Evolutionary conservation across 2,888 invertebrate species (phyloP).

Genomic region (Gastrophysa polygoni): DNA sequence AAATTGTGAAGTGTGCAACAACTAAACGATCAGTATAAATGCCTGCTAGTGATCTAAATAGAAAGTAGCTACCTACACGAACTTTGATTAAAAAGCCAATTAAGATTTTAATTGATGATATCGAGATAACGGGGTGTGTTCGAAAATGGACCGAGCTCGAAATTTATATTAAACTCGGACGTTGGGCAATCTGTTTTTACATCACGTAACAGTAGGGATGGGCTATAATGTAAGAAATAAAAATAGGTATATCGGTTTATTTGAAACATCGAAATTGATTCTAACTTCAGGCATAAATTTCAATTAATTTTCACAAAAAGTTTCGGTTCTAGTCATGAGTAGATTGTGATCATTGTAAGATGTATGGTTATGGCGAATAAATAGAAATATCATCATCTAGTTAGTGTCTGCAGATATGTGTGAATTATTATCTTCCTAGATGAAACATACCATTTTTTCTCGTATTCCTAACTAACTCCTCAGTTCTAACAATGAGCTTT

Average conservation of each 20-base stretch:
- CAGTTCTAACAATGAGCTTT: too few relatives aligned
- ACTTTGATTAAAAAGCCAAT: conserved; percentile 17
- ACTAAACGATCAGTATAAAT: background rate
- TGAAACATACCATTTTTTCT: too few relatives aligned
- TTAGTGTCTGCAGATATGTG: too few relatives aligned
- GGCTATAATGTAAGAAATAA: conserved; percentile 13
- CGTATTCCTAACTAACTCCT: too few relatives aligned
- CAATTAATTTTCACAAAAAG: too few relatives aligned
- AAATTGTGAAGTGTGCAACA: background rate
- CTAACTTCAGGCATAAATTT: too few relatives aligned
- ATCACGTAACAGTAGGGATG: conserved; percentile 10
- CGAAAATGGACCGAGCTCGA: conserved; percentile 9
- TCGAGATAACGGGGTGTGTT: conserved; percentile 24
- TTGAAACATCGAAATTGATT: conserved; percentile 27
- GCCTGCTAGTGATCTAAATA: background rate
- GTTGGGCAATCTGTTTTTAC: conserved; percentile 6
- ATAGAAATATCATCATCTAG: too few relatives aligned
- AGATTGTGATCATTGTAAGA: too few relatives aligned
- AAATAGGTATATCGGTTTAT: conserved; percentile 21
- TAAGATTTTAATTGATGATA: conserved; percentile 27
- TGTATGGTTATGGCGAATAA: too few relatives aligned
- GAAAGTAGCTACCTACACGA: background rate
- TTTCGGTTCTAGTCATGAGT: too few relatives aligned
- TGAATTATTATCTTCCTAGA: too few relatives aligned
- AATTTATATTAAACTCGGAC: conserved; percentile 3